Evolutionary conservation across 2,797 vertebrate genomes (phyloP).

Genomic region (Bucorvus abyssinicus): DNA sequence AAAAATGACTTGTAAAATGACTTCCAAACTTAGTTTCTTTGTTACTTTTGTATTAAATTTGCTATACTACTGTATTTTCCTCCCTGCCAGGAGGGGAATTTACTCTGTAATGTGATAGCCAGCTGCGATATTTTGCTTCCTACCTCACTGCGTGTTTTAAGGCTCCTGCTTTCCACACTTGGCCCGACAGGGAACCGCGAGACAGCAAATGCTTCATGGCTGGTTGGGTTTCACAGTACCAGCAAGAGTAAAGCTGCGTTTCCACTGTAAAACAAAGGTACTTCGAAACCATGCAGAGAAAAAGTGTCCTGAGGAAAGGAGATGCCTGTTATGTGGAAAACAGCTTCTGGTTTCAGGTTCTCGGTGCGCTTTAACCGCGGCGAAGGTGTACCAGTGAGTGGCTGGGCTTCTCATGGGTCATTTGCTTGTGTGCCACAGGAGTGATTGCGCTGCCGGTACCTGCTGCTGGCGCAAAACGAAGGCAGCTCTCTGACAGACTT

Average conservation of each 20-base stretch:
- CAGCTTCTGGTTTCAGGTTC: not conserved
- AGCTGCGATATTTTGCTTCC: not conserved
- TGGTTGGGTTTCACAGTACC: not conserved
- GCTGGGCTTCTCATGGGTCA: not conserved
- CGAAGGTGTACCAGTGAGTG: accelerated
- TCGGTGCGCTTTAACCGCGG: accelerated
- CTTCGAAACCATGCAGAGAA: not conserved
- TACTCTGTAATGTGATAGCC: not conserved
- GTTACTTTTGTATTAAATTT: not conserved
- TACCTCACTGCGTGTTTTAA: not conserved
- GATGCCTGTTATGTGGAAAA: not conserved
- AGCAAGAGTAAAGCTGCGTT: not conserved
- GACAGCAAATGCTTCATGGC: not conserved
- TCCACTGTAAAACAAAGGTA: not conserved
- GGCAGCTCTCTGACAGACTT: not conserved
- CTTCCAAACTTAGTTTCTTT: not conserved
- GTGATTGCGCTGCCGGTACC: not conserved
- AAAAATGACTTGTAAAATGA: not conserved
- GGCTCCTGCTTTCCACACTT: not conserved
- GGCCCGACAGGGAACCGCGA: not conserved
- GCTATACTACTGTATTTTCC: not conserved
- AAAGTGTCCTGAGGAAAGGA: not conserved
- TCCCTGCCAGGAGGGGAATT: not conserved
- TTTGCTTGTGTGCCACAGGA: not conserved
- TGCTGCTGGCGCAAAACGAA: not conserved